These are phyloP conservation scores for Criorhina ranunculi DNA, from an alignment of 2,888 invertebrate genomes.

Conservation along the genomic window DNA sequence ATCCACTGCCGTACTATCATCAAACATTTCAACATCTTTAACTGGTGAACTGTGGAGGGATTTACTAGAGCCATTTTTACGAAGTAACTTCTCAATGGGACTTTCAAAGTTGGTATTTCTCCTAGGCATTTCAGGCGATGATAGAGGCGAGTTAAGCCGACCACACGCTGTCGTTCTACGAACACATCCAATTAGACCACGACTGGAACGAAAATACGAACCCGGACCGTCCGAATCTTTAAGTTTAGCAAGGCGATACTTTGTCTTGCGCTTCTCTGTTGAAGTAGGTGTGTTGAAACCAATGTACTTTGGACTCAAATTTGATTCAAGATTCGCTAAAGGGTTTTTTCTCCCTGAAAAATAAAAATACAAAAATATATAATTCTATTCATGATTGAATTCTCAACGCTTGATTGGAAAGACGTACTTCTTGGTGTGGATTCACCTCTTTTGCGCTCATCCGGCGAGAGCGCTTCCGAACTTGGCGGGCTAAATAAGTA, in stretches of 20 bases:
- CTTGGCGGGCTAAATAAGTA: constrained; percentile 56
- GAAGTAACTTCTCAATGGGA: constrained; percentile 82
- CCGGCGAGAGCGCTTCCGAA: not conserved
- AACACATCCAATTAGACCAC: constrained; percentile 69
- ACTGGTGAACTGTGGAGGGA: constrained; percentile 48
- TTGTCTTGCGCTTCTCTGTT: constrained; percentile 72
- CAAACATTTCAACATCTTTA: not conserved
- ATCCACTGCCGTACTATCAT: not conserved
- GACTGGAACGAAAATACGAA: constrained; percentile 35
- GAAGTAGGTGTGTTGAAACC: constrained; percentile 79
- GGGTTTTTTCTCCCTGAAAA: constrained; percentile 80
- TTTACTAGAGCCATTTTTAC: constrained; percentile 80
- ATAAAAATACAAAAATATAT: constrained; percentile 31
- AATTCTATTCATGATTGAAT: not conserved
- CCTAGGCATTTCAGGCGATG: constrained; percentile 52
- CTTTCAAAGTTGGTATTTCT: constrained; percentile 79
- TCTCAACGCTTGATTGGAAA: not conserved
- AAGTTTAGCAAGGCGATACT: constrained; percentile 60
- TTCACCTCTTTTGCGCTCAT: constrained; percentile 46
- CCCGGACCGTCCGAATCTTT: constrained; percentile 35
- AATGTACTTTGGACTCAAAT: constrained; percentile 83
- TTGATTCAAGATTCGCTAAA: constrained; percentile 81
- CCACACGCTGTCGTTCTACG: constrained; percentile 51
- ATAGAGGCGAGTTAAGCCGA: constrained; percentile 61
- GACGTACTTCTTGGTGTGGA: constrained; percentile 79